These are phyloP conservation scores for Petrocephalus schoutedeni DNA, from an alignment of 2,797 vertebrate genomes.

Conservation along the genomic window DNA sequence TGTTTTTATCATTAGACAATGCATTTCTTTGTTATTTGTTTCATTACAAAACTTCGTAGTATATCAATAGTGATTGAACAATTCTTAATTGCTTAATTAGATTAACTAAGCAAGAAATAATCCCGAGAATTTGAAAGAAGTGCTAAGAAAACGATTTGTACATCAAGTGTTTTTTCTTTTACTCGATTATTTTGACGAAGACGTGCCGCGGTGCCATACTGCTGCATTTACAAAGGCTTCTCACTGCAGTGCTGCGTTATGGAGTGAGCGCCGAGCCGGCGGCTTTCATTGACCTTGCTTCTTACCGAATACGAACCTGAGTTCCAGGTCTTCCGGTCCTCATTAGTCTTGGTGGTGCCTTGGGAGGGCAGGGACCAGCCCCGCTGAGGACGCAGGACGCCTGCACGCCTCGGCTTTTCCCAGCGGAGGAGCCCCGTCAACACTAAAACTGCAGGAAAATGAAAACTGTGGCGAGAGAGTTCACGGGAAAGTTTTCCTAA, in stretches of 20 bases:
- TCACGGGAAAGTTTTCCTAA: conserved; percentile 46
- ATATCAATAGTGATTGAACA: neutral
- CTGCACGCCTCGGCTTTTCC: conserved; percentile 22
- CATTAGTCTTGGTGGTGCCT: conserved; percentile 43
- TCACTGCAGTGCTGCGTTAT: conserved; percentile 30
- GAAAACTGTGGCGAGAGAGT: conserved; percentile 40
- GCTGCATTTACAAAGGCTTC: neutral
- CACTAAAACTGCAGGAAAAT: conserved; percentile 49
- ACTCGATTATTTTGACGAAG: neutral
- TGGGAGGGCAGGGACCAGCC: neutral
- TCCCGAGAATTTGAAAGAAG: neutral
- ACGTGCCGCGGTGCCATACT: neutral
- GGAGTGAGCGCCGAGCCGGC: conserved; percentile 28
- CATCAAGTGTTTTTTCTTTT: neutral
- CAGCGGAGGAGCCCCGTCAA: conserved; percentile 36
- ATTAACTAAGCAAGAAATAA: neutral
- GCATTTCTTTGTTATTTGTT: neutral
- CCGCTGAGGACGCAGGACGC: neutral
- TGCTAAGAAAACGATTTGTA: neutral
- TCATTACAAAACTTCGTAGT: neutral
- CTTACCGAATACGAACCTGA: conserved; percentile 44
- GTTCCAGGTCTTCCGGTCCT: conserved; percentile 41
- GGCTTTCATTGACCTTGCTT: conserved; percentile 37
- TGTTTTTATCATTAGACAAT: too few species aligned
- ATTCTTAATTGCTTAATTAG: neutral